Evolutionary conservation across 2,113 vertebrate species (phyloP), one percentile per base, ranked within the genome.

Genomic region (Nettapus auritus): DNA sequence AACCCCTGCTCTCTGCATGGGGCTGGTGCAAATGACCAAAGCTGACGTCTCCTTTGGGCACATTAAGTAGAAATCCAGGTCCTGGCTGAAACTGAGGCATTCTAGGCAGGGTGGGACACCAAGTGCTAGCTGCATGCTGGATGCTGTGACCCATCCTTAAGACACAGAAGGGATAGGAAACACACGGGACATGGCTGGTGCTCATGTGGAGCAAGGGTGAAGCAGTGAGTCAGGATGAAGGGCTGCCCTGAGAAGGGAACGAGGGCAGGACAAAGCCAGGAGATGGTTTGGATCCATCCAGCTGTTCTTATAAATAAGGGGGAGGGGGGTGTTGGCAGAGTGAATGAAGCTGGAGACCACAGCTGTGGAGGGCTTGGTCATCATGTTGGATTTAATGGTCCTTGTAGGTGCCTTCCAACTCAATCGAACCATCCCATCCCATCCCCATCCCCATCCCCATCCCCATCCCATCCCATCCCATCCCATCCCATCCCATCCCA

Each of bases 151-250:
- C 23, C 33, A 8, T 25, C 42, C 33, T 42, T 46, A 20, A 28
- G 19, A 23, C 18, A 46, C 22, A 48, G 40, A 28, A 26, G 55
- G 55, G 55, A 18, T 59, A 33, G 57, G 23, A 76, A 60, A 34
- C 19, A 1, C 46, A 14, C 5, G 5, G 48, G 48, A 46, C 16
- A 8, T 16, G 7, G 44, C 44, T 17, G 44, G 16, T 20, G 10
- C 21, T 22, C 10, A 21, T 22, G 4, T 22, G 48, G 48, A 48
- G 44, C 7, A 19, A 46, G 33, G 23, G 33, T 28, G 23, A 11
- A 13, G 8, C 56, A n/a, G 33, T 11, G 0, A 53, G 2, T 23
- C n/a, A 3, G 3, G 1, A 50, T 50, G 34, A 57, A 19, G 15
- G 5, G 38, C 48, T 11, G 8, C 33, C 1, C n/a, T 40, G 12